A percentile compares a stretch with the other conserved stretches of the same genome.
Conservation (phyloP, 2,888 invertebrate genomes). For the Stictocephala bisonia region DNA sequence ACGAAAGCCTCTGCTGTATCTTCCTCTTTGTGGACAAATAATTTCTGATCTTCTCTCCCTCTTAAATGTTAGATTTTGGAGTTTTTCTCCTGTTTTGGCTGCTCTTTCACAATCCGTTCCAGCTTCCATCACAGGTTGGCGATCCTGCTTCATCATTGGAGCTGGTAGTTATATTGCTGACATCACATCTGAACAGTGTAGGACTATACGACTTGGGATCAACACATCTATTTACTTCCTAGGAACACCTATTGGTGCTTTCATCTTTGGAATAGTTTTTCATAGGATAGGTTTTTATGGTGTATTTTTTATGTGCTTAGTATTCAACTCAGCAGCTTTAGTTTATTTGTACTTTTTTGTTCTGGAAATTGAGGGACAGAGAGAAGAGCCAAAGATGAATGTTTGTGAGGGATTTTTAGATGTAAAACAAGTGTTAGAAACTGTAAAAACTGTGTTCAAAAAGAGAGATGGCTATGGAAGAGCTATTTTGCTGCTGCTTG, state of each 20-base stretch:
- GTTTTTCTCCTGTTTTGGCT: constrained; percentile 54
- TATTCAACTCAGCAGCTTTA: not conserved
- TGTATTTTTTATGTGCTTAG: constrained; percentile 45
- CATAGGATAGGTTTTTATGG: constrained; percentile 51
- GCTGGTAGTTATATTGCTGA: constrained; percentile 55
- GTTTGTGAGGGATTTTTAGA: constrained; percentile 34
- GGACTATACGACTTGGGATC: constrained; percentile 54
- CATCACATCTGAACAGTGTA: constrained; percentile 47
- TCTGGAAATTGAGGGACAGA: no score
- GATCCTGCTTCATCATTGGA: constrained; percentile 53
- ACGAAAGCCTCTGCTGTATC: constrained; percentile 53
- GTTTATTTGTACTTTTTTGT: constrained; percentile 10
- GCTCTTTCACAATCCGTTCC: constrained; percentile 53
- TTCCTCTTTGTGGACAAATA: constrained; percentile 54
- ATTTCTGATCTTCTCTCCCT: constrained; percentile 51
- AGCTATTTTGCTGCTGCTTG: constrained; percentile 3
- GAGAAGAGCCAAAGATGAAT: no score
- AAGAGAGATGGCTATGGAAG: constrained; percentile 29
- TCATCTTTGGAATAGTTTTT: constrained; percentile 49
- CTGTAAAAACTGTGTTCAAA: constrained; percentile 20
- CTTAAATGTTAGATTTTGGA: constrained; percentile 54
- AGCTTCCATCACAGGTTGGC: constrained; percentile 55
- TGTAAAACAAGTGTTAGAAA: constrained; percentile 8
- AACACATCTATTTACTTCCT: constrained; percentile 32
- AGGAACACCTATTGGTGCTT: constrained; percentile 48